These are phyloP conservation scores for Pardalotus punctatus DNA, from an alignment of 2,113 vertebrate genomes.

Conservation along the genomic window DNA sequence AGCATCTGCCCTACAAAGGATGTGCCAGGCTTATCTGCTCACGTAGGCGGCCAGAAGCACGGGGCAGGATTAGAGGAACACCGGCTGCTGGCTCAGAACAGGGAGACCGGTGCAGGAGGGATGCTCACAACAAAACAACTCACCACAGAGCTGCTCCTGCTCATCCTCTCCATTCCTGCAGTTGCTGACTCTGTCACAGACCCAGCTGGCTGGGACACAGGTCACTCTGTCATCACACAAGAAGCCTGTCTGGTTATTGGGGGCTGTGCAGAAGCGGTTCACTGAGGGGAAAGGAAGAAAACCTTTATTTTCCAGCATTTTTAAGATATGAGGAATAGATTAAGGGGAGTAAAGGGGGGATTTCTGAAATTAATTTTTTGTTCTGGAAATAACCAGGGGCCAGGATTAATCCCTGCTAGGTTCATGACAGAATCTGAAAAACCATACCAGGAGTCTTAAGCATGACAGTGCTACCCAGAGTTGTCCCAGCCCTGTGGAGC, in stretches of 20 bases:
- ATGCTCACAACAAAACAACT: neutral
- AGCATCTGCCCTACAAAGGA: neutral
- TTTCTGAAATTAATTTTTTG: neutral
- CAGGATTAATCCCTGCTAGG: neutral
- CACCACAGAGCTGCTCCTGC: conserved; percentile 73
- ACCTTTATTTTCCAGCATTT: neutral
- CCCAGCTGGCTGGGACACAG: conserved; percentile 73
- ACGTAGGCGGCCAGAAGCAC: rapidly evolving
- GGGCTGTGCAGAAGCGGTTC: conserved; percentile 63
- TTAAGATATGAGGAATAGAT: neutral
- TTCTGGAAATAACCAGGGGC: neutral
- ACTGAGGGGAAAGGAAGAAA: conserved; percentile 47
- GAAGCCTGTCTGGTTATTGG: conserved; percentile 75
- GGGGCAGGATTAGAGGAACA: neutral
- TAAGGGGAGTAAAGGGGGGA: neutral
- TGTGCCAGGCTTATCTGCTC: neutral
- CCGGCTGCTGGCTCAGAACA: neutral
- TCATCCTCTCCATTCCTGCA: conserved; percentile 76
- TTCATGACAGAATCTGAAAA: neutral
- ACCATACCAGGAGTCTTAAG: neutral
- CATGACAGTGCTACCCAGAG: neutral
- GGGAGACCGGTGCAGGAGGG: rapidly evolving
- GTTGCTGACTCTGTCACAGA: conserved; percentile 67
- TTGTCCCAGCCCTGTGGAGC: neutral
- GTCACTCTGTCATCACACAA: conserved; percentile 70